Base-by-base conservation (phyloP, 2,888 invertebrate species). In the Dione vanillae region DNA sequence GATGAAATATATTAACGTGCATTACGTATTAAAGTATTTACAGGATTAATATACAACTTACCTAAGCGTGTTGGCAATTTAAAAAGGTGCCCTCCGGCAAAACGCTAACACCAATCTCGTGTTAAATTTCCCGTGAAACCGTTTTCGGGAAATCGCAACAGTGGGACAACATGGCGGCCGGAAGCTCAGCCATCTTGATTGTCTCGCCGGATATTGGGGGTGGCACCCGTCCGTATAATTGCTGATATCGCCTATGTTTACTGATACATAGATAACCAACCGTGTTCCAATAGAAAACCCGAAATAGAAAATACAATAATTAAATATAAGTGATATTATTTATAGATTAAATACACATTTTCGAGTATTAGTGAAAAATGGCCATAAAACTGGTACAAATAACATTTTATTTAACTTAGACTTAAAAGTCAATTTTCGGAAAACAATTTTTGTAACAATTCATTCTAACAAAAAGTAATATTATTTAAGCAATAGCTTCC, bases 141-240 rank as follows among this genome's bases (percentile, higher is more conserved):
- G 64, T 78, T 79, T 79, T 78, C 71, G 75, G 73, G 74, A 78
- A 76, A 78, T 77, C 79, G 78, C 79, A 79, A 76, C 76, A 78
- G 69, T 73, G 77, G 72, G 80, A 80, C 82, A 86, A 85, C 83
- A 84, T 81, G 83, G 82, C 82, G 79, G 82, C 79, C 88, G 90
- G 90, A 89, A 81, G 85, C 82, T 78, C 83, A 77, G 85, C 89
- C 88, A 90, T 89, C 87, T 91, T 89, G 91, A 88, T 90, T 89
- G 87, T 86, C 78, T 80, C 80, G 77, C 77, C 85, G 80, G 83
- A 83, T 84, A 83, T 83, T 82, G 82, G 79, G 76, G 77, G 80
- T 78, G 75, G 79, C 77, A 74, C 70, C 70, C 77, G 75, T 72
- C 74, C 71, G 78, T 82, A 80, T 87, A 84, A 88, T 86, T 86